Base-by-base conservation (phyloP, 2,888 invertebrate species). In the Drosophila anomelani region DNA sequence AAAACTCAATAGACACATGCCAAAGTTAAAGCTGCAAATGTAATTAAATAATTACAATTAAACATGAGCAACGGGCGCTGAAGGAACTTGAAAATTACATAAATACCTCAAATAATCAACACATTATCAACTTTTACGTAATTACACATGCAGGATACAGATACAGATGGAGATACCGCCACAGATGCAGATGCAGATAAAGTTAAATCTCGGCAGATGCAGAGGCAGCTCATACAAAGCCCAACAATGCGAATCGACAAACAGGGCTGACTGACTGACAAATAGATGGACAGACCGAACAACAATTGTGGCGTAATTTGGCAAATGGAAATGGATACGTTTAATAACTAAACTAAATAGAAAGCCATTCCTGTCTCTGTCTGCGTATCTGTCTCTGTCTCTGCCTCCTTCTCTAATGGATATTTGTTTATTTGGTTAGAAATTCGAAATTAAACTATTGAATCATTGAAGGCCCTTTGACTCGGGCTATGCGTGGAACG, bases 81-180 rank as follows among this genome's bases (percentile, higher is more conserved):
- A 44, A 43, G 41, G 39, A 54, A 58, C 51, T 44, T 46, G 44
- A 59, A 75, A 75, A 85, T 80, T 75, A 63, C 77, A 68, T 77
- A 80, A 85, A 83, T 85, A 79, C 81, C 61, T 79, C 64, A 79
- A 83, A 82, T 80, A 85, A 83, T 88, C 87, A 79, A 84, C 85
- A 85, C 86, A 77, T 88, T 80, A 88, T 77, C 73, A 85, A 83
- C 72, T 77, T 83, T 83, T 83, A 77, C 76, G 86, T 80, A 88
- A 85, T 85, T 85, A 79, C 83, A 79, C 57, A 81, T 72, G 68
- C 76, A 75, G 60, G 58, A 54, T 29, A 49, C 68, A 53, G 46
- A 55, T 41, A 17, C 38, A 72, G 53, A 72, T 44, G 4, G 36
- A 36, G 57, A 72, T 34, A 34, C 39, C 60, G 29, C 49, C 43